phyloP scores from a whole-genome alignment of 2,113 vertebrate species.

The Pavo muticus region DNA sequence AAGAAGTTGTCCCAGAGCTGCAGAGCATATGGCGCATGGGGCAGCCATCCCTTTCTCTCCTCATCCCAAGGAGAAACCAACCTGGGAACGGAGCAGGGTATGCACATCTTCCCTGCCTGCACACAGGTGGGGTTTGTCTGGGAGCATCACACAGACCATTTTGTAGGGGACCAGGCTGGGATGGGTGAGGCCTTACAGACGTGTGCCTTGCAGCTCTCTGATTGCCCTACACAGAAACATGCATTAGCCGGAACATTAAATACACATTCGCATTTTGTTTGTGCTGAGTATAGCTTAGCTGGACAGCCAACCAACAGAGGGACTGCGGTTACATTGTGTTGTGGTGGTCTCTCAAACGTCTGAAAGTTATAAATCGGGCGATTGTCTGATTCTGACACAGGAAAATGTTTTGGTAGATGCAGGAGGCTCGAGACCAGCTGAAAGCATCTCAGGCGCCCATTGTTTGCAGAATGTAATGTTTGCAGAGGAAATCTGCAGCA shows the following conservation, averaged over 20 bases:
- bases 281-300: background rate
- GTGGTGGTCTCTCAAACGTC: constrained; percentile 34
- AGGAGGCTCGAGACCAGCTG: constrained; percentile 33
- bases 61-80: background rate
- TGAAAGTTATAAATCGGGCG: constrained; percentile 43
- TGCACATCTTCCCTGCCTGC: background rate
- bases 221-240: background rate
- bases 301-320: background rate
- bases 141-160: background rate
- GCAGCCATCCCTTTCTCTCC: background rate
- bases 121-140: background rate
- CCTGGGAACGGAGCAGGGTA: background rate
- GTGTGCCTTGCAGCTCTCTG: background rate
- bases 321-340: constrained; percentile 25
- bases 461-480: constrained; percentile 62
- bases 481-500: constrained; percentile 69
- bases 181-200: background rate
- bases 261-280: background rate
- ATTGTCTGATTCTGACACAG: constrained; percentile 57
- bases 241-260: background rate
- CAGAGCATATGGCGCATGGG: fast-evolving
- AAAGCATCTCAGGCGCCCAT: constrained; percentile 56
- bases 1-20: fast-evolving
- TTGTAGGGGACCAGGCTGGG: background rate
- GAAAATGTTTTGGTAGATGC: constrained; percentile 68